These are phyloP conservation scores for Melolontha melolontha DNA, from an alignment of 2,888 invertebrate species.

Conservation along the genomic window DNA sequence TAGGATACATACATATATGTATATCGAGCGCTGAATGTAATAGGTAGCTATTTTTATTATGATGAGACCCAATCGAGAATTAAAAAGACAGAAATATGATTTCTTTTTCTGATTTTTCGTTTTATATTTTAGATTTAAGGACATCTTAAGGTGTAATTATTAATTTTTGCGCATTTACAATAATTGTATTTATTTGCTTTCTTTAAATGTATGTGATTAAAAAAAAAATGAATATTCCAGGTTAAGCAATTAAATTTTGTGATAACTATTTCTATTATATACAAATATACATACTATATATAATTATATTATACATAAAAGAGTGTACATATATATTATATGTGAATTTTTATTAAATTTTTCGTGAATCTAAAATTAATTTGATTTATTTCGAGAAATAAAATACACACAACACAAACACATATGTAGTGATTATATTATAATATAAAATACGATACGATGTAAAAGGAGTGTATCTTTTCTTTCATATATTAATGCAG, in stretches of 20 bases:
- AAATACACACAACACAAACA: conserved; percentile 43
- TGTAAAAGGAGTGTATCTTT: conserved; percentile 18
- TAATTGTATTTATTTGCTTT: conserved; percentile 59
- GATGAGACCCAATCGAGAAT: background rate
- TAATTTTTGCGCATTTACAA: conserved; percentile 51
- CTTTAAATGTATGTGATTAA: conserved; percentile 63
- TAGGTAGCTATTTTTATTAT: conserved; percentile 33
- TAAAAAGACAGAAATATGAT: conserved; percentile 40
- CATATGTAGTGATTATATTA: conserved; percentile 52
- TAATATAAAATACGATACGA: conserved; percentile 1
- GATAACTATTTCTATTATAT: conserved; percentile 57
- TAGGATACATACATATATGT: too few species aligned
- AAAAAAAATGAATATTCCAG: conserved; percentile 61
- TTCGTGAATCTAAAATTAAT: conserved; percentile 27
- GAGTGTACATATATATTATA: conserved; percentile 41
- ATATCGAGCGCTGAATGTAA: too few species aligned
- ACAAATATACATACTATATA: conserved; percentile 36
- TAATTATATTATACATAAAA: conserved; percentile 43
- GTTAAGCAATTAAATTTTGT: conserved; percentile 65
- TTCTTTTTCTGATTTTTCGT: conserved; percentile 35
- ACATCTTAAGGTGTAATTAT: conserved; percentile 37
- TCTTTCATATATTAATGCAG: conserved; percentile 48
- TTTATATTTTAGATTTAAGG: conserved; percentile 15
- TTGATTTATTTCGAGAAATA: conserved; percentile 28
- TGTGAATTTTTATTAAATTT: conserved; percentile 45